Evolutionary conservation across 2,888 invertebrate genomes (phyloP), one percentile per base, ranked within the genome.

Genomic region (Crioceris asparagi): DNA sequence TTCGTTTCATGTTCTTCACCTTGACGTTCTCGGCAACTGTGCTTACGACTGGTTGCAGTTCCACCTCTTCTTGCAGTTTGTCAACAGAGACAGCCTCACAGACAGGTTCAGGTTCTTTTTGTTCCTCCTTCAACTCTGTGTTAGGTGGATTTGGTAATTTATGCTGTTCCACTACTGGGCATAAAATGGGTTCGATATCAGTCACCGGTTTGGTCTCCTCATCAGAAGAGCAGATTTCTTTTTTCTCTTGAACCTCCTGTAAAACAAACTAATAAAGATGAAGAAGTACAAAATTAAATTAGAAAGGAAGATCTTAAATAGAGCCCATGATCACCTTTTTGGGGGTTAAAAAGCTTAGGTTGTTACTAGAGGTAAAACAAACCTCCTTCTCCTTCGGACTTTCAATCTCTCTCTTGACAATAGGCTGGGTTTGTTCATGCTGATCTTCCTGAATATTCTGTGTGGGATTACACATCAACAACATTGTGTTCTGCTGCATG

Each of bases 1-100:
- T 71, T 38, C 71, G 54, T 47, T 69, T 71, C 53, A 68, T 65
- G 43, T 65, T 64, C 47, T 65, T 64, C 25, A 65, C 61, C 52
- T 65, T 65, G 0, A 64, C 64, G 38, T 63, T 65, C 49, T 64
- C 64, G 1, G 63, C 64, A 3, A 65, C 65, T 1, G 65, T 65
- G 39, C 57, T 61, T 16, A 51, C 40, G 6, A 60, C 50, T 17
- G 60, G 60, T 3, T 60, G 62, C 29, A 52, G 48, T 12, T 51
- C 43, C 26, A 52, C 50, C 35, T 51, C 47, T 27, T 27, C 27
- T 3, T 15, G 14, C n/a, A 11, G 12, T 37, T 27, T 3, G 25
- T n/a, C n/a, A n/a, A n/a, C n/a, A n/a, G n/a, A n/a, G n/a, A n/a
- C n/a, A n/a, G 4, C 2, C 4, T 25, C 12, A n/a, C 12, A n/a